Percentiles rank a stretch among this genome's conserved stretches.
phyloP scores from a whole-genome alignment of 2,797 vertebrate species.

The Melopsittacus undulatus region DNA sequence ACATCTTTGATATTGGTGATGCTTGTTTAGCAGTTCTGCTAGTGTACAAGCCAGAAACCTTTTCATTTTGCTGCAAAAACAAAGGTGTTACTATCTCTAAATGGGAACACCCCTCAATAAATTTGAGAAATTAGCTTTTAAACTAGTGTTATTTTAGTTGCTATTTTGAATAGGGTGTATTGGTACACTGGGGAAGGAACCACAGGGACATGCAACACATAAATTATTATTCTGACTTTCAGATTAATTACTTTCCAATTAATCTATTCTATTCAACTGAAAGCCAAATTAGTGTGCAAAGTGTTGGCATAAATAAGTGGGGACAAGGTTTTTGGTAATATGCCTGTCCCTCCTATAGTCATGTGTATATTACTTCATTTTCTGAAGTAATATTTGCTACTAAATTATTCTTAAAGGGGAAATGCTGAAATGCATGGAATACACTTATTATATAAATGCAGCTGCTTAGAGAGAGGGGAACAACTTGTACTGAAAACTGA shows the following conservation, averaged over 20 bases:
- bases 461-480: neutral
- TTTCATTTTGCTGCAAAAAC: neutral
- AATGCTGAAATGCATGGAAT: neutral
- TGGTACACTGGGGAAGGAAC: neutral
- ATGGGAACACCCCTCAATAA: neutral
- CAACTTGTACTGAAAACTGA: neutral
- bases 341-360: neutral
- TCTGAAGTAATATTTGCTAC: neutral
- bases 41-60: neutral
- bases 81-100: neutral
- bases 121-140: neutral
- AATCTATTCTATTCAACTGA: neutral
- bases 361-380: neutral
- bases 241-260: neutral
- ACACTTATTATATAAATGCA: neutral
- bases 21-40: neutral
- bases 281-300: neutral
- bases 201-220: neutral
- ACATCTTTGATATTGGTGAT: neutral
- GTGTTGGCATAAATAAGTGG: neutral
- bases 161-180: neutral
- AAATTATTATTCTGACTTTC: neutral
- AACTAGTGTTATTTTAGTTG: neutral
- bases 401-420: neutral
- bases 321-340: neutral